These are phyloP conservation scores for Phrynosoma blainvillii DNA, from an alignment of 2,113 vertebrate species.

Conservation along the genomic window DNA sequence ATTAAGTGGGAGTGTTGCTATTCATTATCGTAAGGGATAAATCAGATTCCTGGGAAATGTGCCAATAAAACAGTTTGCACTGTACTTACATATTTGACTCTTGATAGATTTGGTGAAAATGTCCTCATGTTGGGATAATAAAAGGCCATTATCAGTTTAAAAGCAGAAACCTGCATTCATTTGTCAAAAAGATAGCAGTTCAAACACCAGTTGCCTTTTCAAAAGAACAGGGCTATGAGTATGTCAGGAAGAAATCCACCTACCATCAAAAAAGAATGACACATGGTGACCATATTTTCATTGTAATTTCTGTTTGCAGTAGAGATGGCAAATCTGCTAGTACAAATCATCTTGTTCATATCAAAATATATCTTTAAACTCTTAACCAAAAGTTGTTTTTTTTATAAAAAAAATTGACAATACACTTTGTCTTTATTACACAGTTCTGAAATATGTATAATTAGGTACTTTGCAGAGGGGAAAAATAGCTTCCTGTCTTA, in stretches of 20 bases:
- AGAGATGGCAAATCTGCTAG: constrained; percentile 58
- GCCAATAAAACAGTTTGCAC: constrained; percentile 70
- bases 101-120: constrained; percentile 74
- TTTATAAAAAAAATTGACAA: too few relatives aligned
- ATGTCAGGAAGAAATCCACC: constrained; percentile 56
- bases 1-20: constrained; percentile 66
- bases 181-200: constrained; percentile 70
- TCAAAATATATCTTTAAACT: constrained; percentile 62
- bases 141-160: constrained; percentile 74
- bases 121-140: constrained; percentile 72
- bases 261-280: constrained; percentile 58
- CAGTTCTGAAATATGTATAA: constrained; percentile 31
- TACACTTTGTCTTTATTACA: not conserved
- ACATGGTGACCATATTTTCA: constrained; percentile 54
- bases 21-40: constrained; percentile 71
- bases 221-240: constrained; percentile 67
- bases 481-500: not conserved
- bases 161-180: constrained; percentile 72
- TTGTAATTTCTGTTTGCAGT: constrained; percentile 62
- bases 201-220: constrained; percentile 66
- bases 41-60: constrained; percentile 74
- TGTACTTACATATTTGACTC: constrained; percentile 61
- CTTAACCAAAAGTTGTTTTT: constrained; percentile 58
- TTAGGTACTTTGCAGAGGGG: not conserved
- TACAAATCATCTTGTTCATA: constrained; percentile 56